Conservation (phyloP, 2,797 vertebrate species). For the Pelochelys cantorii region DNA sequence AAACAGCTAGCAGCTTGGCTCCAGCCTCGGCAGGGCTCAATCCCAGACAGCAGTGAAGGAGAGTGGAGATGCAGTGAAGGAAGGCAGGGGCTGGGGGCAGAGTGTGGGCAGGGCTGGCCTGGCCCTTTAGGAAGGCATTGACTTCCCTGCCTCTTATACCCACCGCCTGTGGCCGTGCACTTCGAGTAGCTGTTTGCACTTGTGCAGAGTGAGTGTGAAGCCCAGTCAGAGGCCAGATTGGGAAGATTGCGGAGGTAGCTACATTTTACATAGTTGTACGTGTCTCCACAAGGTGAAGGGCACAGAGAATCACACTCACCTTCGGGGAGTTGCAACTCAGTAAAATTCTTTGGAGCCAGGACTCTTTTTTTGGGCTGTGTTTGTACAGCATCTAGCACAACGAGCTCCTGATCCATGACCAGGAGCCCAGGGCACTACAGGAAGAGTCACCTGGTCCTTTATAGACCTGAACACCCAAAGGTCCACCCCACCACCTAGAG, state of each 20-base stretch:
- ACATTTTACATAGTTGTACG: fast-evolving
- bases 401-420: not conserved
- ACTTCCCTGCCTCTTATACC: too few species aligned
- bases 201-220: fast-evolving
- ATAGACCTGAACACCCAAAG: fast-evolving
- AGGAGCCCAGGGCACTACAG: not conserved
- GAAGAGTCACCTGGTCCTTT: not conserved
- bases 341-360: not conserved
- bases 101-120: too few species aligned
- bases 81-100: too few species aligned
- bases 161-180: too few species aligned
- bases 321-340: fast-evolving
- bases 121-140: too few species aligned
- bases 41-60: too few species aligned
- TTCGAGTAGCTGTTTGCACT: not conserved
- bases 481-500: not conserved
- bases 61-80: too few species aligned
- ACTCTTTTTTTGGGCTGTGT: not conserved
- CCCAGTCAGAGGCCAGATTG: not conserved
- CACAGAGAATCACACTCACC: not conserved
- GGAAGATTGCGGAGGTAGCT: not conserved
- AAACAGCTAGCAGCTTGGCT: too few species aligned
- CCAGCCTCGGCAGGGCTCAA: too few species aligned
- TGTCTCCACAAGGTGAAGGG: not conserved
- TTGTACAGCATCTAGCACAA: not conserved